Evolutionary conservation across 2,888 invertebrate genomes (phyloP).

Genomic region (Dusona sp.): DNA sequence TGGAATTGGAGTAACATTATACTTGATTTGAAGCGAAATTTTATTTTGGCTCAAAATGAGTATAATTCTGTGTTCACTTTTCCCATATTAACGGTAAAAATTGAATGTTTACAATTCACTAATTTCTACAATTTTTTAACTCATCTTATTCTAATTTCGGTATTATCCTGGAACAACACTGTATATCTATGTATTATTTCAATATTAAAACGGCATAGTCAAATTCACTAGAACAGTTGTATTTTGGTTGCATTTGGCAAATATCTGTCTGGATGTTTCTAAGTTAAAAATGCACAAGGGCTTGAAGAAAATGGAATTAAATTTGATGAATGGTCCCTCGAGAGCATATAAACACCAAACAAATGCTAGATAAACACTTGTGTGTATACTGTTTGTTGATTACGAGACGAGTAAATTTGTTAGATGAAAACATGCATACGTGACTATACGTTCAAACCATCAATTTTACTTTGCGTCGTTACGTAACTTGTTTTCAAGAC

Average conservation of each 20-base stretch:
- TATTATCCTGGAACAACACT: too few species aligned
- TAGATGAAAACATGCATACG: constrained; percentile 6
- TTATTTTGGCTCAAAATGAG: too few species aligned
- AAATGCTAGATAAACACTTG: neutral
- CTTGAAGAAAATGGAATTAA: neutral
- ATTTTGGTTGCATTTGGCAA: neutral
- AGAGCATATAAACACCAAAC: neutral
- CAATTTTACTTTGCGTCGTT: constrained; percentile 29
- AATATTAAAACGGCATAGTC: too few species aligned
- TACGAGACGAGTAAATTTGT: constrained; percentile 23
- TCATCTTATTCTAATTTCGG: too few species aligned
- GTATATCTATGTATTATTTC: too few species aligned
- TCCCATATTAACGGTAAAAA: too few species aligned
- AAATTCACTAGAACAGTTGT: too few species aligned
- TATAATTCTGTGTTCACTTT: too few species aligned
- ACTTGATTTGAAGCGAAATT: too few species aligned
- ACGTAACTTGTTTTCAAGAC: constrained; percentile 58
- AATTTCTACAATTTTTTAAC: too few species aligned
- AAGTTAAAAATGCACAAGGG: neutral
- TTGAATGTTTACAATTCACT: too few species aligned
- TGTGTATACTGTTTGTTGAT: constrained; percentile 6
- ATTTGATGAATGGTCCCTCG: neutral
- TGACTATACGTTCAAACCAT: constrained; percentile 7
- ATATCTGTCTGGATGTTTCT: neutral
- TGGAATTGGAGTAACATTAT: too few species aligned